These are phyloP conservation scores for Elaphurus davidianus DNA, from an alignment of 2,113 vertebrate genomes.

Conservation along the genomic window DNA sequence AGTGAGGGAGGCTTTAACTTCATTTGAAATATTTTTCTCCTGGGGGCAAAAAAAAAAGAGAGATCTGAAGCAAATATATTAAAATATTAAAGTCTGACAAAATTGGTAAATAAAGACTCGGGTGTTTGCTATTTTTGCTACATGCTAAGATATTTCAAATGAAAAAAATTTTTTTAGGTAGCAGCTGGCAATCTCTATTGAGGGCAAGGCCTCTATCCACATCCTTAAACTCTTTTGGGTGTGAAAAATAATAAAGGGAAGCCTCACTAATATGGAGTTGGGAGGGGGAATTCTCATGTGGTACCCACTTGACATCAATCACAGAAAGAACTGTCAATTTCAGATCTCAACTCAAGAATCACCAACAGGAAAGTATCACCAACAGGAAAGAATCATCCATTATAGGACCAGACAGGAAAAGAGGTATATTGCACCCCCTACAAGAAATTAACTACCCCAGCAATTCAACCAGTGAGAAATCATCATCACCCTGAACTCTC, in stretches of 20 bases:
- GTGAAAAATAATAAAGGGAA: background rate
- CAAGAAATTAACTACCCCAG: background rate
- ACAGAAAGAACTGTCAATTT: background rate
- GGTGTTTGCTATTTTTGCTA: background rate
- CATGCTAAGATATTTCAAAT: background rate
- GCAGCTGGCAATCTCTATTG: background rate
- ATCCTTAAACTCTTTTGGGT: background rate
- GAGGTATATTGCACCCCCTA: background rate
- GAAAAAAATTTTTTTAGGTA: background rate
- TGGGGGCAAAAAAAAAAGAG: background rate
- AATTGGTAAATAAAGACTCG: background rate
- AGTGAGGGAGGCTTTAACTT: background rate
- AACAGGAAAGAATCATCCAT: background rate
- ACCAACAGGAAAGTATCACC: background rate
- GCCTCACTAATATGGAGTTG: background rate
- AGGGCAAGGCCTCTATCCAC: background rate
- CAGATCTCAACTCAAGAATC: background rate
- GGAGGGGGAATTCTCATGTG: background rate
- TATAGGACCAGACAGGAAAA: background rate
- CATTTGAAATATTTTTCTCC: background rate
- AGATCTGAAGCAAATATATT: background rate
- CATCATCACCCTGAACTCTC: background rate
- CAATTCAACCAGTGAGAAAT: background rate
- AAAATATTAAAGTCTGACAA: slow-evolving; percentile 24
- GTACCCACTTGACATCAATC: background rate